These are phyloP conservation scores for Periparus ater DNA, from an alignment of 2,797 vertebrate genomes.

Conservation along the genomic window DNA sequence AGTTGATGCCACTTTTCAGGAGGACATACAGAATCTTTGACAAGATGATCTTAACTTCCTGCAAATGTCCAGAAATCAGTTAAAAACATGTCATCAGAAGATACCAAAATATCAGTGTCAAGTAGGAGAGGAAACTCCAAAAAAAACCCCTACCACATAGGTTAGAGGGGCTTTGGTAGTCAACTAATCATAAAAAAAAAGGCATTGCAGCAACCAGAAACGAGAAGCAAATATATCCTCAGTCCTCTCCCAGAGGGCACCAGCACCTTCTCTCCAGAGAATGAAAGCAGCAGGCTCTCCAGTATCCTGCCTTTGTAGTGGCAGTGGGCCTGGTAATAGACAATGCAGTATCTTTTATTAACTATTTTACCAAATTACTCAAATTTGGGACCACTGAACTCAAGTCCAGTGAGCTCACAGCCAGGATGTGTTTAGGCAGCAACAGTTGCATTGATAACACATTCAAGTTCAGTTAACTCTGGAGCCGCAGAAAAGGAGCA, in stretches of 20 bases:
- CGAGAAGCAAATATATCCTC: not conserved
- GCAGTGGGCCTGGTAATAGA: not conserved
- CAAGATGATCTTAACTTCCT: not conserved
- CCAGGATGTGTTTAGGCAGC: not conserved
- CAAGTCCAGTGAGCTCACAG: not conserved
- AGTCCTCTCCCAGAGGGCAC: not conserved
- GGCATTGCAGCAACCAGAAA: not conserved
- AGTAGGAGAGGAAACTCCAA: not conserved
- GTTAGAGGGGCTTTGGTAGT: not conserved
- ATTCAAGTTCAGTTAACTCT: not conserved
- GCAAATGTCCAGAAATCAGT: not conserved
- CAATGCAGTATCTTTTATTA: not conserved
- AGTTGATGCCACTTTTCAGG: not conserved
- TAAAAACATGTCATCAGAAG: not conserved
- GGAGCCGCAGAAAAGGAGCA: not conserved
- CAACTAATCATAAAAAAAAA: not conserved
- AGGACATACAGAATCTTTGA: not conserved
- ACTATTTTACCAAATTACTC: not conserved
- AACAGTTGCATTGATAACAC: not conserved
- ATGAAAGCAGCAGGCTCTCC: not conserved
- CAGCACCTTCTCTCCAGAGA: not conserved
- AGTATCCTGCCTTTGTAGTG: not conserved
- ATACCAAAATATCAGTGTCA: not conserved
- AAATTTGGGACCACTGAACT: not conserved
- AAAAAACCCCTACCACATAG: rapidly evolving